Percentiles rank a stretch among this genome's conserved stretches.
Evolutionary conservation across 2,888 invertebrate genomes (phyloP).

Genomic region (Busseola fusca): DNA sequence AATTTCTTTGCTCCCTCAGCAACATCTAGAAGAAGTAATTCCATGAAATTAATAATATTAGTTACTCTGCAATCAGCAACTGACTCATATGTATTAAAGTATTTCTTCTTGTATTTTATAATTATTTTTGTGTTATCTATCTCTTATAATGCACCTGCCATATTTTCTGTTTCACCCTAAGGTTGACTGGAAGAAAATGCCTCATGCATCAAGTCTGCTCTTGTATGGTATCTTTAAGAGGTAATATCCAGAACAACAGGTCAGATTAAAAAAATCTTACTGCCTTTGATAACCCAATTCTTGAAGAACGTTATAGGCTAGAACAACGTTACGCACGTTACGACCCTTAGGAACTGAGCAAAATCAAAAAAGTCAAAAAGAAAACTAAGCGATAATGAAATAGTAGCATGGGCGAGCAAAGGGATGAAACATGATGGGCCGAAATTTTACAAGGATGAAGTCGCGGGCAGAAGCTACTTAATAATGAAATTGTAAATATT

Average conservation of each 20-base stretch:
- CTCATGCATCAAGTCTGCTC: not conserved
- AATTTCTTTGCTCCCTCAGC: constrained; percentile 78
- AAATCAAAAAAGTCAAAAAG: too few species aligned
- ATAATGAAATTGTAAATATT: not conserved
- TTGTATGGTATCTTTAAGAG: not conserved
- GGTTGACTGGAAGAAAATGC: not conserved
- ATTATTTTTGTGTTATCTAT: not conserved
- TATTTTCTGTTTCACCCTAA: not conserved
- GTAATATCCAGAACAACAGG: too few species aligned
- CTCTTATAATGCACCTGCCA: not conserved
- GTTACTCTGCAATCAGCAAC: not conserved
- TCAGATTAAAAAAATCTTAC: too few species aligned
- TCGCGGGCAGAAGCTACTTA: too few species aligned
- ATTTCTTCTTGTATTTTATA: not conserved
- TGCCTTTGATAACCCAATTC: too few species aligned
- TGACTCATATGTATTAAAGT: not conserved
- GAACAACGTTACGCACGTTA: too few species aligned
- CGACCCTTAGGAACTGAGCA: too few species aligned
- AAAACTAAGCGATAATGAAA: too few species aligned
- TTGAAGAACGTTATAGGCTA: too few species aligned
- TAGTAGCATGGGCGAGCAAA: too few species aligned
- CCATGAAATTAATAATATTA: not conserved
- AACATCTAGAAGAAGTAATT: constrained; percentile 34
- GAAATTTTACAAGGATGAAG: too few species aligned
- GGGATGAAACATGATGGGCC: too few species aligned